Percentiles rank a stretch among this genome's conserved stretches.
Evolutionary conservation across 2,888 invertebrate genomes (phyloP).

Genomic region (Temnothorax unifasciatus): DNA sequence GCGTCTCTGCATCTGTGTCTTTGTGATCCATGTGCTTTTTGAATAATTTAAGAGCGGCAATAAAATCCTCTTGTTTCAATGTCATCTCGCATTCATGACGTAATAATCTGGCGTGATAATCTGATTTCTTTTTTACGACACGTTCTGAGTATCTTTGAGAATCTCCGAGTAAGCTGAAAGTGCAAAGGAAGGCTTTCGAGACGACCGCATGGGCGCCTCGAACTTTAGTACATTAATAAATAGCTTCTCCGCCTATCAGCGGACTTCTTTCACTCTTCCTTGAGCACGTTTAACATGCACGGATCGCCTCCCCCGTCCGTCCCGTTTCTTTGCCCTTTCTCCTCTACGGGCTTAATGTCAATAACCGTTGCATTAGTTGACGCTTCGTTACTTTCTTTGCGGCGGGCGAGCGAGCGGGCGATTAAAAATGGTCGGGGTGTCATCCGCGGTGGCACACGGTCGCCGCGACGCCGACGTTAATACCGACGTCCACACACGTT

Average conservation of each 20-base stretch:
- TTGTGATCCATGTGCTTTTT: background rate
- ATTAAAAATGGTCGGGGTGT: slow-evolving; percentile 77
- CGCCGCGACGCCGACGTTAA: slow-evolving; percentile 52
- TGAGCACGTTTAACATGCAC: slow-evolving; percentile 60
- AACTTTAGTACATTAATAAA: slow-evolving; percentile 49
- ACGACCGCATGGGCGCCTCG: slow-evolving; percentile 29
- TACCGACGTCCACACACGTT: slow-evolving; percentile 26
- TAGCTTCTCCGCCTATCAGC: slow-evolving; percentile 44
- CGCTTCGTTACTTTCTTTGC: slow-evolving; percentile 77
- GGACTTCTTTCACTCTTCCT: slow-evolving; percentile 62
- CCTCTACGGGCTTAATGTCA: slow-evolving; percentile 68
- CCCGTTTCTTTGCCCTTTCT: slow-evolving; percentile 60
- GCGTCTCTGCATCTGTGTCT: background rate
- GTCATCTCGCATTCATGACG: slow-evolving; percentile 4
- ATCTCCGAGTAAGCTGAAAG: slow-evolving; percentile 26
- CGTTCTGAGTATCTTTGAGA: slow-evolving; percentile 18
- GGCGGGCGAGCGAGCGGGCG: slow-evolving; percentile 62
- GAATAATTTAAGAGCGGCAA: slow-evolving; percentile 36
- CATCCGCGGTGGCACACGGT: slow-evolving; percentile 59
- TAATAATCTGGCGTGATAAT: background rate
- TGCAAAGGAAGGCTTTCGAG: slow-evolving; percentile 19
- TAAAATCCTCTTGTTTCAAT: slow-evolving; percentile 14
- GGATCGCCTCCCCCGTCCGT: slow-evolving; percentile 10
- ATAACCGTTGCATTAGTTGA: slow-evolving; percentile 76
- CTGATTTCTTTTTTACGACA: slow-evolving; percentile 11